phyloP scores from a whole-genome alignment of 2,888 invertebrate species.

The Hedya salicella region DNA sequence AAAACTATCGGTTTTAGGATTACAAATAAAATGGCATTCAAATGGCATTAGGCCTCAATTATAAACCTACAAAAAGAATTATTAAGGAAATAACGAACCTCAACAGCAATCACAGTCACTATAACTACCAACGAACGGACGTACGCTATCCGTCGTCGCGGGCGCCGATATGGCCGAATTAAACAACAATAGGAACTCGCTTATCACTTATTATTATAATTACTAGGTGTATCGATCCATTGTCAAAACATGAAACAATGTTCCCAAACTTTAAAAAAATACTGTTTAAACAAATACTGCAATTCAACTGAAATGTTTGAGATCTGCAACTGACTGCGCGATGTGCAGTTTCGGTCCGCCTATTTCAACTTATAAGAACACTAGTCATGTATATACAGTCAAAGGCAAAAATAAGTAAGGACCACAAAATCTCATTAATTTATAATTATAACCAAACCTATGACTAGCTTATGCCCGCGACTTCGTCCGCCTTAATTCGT shows the following conservation, averaged over 20 bases:
- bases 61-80: no score
- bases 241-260: constrained; percentile 39
- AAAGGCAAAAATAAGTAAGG: neutral
- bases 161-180: constrained; percentile 30
- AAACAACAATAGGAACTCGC: constrained; percentile 29
- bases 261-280: constrained; percentile 60
- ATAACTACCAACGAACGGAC: constrained; percentile 7
- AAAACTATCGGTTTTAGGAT: no score
- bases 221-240: constrained; percentile 51
- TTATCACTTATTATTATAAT: constrained; percentile 32
- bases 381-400: no score
- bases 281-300: constrained; percentile 14
- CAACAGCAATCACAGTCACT: constrained; percentile 5
- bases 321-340: no score
- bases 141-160: constrained; percentile 13
- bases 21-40: no score
- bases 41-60: no score
- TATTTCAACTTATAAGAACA: no score
- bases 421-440: no score
- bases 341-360: no score
- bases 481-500: no score
- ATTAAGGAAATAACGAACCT: constrained; percentile 7
- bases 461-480: no score
- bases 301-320: no score
- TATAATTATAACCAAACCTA: neutral